phyloP scores from a whole-genome alignment of 2,888 invertebrate species.

The Chamaedrilus cognettii region DNA sequence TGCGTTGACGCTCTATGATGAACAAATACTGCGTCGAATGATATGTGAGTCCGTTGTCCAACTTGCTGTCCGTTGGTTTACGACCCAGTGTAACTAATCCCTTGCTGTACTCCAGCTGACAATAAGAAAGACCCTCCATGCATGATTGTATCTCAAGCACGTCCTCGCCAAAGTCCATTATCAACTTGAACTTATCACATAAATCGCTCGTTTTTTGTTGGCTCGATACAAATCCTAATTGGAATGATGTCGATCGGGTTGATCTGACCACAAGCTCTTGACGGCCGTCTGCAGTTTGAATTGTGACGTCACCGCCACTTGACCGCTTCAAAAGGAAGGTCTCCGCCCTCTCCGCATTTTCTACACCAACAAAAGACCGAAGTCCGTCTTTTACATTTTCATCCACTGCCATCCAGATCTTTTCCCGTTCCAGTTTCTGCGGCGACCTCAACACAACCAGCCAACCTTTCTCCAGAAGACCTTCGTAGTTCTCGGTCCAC shows the following conservation, averaged over 20 bases:
- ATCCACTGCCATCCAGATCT: not conserved
- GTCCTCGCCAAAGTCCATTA: slow-evolving; percentile 14
- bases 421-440: not conserved
- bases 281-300: no score
- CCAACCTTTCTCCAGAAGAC: not conserved
- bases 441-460: not conserved
- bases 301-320: no score
- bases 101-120: no score
- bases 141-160: slow-evolving; percentile 13
- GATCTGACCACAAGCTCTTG: no score
- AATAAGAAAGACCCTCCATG: no score
- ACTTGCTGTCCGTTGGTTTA: not conserved
- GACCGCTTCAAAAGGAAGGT: no score
- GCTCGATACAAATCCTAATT: not conserved
- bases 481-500: not conserved
- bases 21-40: not conserved
- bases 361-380: no score
- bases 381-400: no score
- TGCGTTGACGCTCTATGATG: no score
- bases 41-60: not conserved
- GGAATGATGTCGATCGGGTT: not conserved
- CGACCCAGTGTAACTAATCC: not conserved
- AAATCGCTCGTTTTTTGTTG: no score
- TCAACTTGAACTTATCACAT: slow-evolving; percentile 5
- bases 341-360: no score